phyloP scores from a whole-genome alignment of 2,113 vertebrate species.

The Calidris pugnax region DNA sequence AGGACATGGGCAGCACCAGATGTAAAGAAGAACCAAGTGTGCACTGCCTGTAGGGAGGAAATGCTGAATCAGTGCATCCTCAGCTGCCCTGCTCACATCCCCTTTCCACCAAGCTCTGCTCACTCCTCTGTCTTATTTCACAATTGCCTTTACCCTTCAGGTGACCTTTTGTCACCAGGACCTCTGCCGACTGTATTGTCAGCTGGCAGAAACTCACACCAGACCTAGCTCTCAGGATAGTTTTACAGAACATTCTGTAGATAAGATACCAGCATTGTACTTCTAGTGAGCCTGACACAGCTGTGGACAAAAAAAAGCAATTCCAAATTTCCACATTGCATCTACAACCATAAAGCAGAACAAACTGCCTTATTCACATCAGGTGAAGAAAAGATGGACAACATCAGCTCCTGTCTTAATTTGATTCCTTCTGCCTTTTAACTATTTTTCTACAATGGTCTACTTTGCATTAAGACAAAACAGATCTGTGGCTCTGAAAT shows the following conservation, averaged over 20 bases:
- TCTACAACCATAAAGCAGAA: neutral
- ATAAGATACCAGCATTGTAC: neutral
- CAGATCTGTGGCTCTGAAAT: neutral
- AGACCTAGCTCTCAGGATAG: neutral
- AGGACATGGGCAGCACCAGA: neutral
- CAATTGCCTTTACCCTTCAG: neutral
- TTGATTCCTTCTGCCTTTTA: neutral
- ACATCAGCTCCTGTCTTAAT: neutral
- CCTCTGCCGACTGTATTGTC: neutral
- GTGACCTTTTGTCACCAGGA: neutral
- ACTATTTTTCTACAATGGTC: neutral
- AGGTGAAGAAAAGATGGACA: neutral
- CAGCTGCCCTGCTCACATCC: fast-evolving
- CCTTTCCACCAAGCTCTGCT: neutral
- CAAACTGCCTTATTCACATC: neutral
- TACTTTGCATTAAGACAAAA: neutral
- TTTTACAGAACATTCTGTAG: neutral
- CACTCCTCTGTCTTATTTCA: neutral
- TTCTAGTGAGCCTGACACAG: neutral
- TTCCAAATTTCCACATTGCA: neutral
- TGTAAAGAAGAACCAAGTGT: neutral
- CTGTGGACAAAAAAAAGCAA: neutral
- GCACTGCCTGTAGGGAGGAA: neutral
- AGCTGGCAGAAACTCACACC: neutral
- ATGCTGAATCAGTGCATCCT: neutral